These are phyloP conservation scores for Loris lydekkerianus DNA, from an alignment of 2,797 vertebrate species.

Conservation along the genomic window DNA sequence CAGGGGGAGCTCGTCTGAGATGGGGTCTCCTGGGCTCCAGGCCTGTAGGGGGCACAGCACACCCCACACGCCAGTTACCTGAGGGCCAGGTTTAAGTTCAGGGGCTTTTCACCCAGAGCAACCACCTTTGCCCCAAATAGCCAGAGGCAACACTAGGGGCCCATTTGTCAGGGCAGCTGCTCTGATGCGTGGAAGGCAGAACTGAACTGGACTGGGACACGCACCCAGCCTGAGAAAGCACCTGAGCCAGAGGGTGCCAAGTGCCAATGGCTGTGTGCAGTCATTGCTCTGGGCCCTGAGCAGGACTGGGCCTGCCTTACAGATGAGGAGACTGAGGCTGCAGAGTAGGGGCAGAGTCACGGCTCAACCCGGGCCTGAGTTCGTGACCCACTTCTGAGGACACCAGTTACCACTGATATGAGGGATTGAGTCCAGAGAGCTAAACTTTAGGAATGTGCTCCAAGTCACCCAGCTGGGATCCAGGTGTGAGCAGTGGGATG, in stretches of 20 bases:
- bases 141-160: not conserved
- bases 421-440: not conserved
- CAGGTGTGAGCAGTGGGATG: not conserved
- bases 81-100: not conserved
- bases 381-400: not conserved
- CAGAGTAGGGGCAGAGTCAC: not conserved
- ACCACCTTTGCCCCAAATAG: not conserved
- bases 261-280: not conserved
- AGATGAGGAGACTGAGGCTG: not conserved
- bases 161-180: not conserved
- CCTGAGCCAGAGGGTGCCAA: fast-evolving
- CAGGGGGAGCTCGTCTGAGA: fast-evolving
- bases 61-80: fast-evolving
- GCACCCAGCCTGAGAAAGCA: fast-evolving
- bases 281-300: not conserved
- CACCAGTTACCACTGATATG: not conserved
- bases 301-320: not conserved
- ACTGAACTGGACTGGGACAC: too few relatives aligned
- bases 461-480: conserved; percentile 64
- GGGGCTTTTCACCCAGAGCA: not conserved
- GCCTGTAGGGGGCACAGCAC: fast-evolving
- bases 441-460: not conserved
- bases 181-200: not conserved
- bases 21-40: not conserved
- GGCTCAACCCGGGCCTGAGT: not conserved